These are phyloP conservation scores for Rhyacophila evoluta DNA, from an alignment of 2,888 invertebrate genomes.

Conservation along the genomic window DNA sequence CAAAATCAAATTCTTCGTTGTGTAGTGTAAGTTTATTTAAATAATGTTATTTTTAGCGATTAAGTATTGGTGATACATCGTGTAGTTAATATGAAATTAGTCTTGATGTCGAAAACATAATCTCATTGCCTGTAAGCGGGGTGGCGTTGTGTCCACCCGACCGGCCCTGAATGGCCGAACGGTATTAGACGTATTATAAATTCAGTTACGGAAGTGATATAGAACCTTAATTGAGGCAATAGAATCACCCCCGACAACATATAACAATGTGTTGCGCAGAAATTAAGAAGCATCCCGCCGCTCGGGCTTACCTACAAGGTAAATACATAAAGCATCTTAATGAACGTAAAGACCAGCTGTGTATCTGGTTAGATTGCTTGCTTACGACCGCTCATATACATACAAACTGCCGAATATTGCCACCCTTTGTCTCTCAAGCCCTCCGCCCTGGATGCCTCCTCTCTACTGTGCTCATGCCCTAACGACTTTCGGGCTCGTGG, in stretches of 20 bases:
- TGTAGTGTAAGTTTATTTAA: no score
- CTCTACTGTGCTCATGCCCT: slow-evolving; percentile 63
- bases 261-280: slow-evolving; percentile 54
- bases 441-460: slow-evolving; percentile 66
- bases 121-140: not conserved
- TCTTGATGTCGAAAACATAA: not conserved
- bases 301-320: slow-evolving; percentile 48
- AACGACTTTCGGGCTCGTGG: slow-evolving; percentile 1
- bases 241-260: slow-evolving; percentile 36
- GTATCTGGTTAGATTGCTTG: slow-evolving; percentile 59
- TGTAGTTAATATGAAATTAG: not conserved
- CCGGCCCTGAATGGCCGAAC: slow-evolving; percentile 35
- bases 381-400: slow-evolving; percentile 71
- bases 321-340: slow-evolving; percentile 71
- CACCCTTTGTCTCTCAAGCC: slow-evolving; percentile 58
- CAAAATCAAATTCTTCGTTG: no score
- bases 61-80: no score
- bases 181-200: slow-evolving; percentile 54
- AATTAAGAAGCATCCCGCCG: slow-evolving; percentile 52
- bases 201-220: slow-evolving; percentile 54
- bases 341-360: slow-evolving; percentile 71
- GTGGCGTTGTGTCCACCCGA: not conserved
- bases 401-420: slow-evolving; percentile 67
- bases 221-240: slow-evolving; percentile 52
- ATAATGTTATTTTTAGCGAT: no score